Evolutionary conservation across 2,113 vertebrate species (phyloP), one percentile per base, ranked within the genome.

Genomic region (Psittacula cyanocephala): DNA sequence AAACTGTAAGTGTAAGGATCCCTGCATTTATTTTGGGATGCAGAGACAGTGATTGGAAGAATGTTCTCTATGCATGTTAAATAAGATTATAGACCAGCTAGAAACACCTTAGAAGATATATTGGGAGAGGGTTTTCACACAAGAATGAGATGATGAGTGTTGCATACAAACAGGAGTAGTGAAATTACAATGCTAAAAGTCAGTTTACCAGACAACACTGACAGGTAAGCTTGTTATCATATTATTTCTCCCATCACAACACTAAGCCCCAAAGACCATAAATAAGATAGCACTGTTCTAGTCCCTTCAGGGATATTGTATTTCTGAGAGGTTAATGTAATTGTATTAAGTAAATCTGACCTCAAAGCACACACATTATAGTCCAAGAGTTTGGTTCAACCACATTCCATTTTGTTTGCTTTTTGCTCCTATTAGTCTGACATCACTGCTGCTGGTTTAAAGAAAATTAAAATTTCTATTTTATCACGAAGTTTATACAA

Each of bases 1-100:
- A 41, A 84, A 55, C 29, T 74, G 50, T 31, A 91, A 27, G 46
- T 18, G 27, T 75, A 91, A 93, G 41, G 25, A 91, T 60, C 37
- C 31, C 9, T 86, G 28, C 22, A 82, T 88, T 94, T 91, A 92
- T 90, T 89, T 87, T 86, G 83, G 76, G 62, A 91, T 85, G 57
- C 13, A 84, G 39, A 88, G 89, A 31, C 33, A n/a, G 47, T 60
- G 82, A 53, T 7, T 62, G 31, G 53, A 82, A 88, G 46, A 60
- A 74, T 57, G 55, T 44, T 94, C 55, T 86, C 33, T 72, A 14
- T 81, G 33, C 25, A 35, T 64, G 7, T 39, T 62, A 78, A 78
- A 27, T 46, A 74, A 47, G 52, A 57, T 81, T 46, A 65, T 49
- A 88, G 95, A 65, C 19, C 15, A 76, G 10, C 8, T 37, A 81